These are phyloP conservation scores for Todus mexicanus DNA, from an alignment of 2,797 vertebrate species.

Conservation along the genomic window DNA sequence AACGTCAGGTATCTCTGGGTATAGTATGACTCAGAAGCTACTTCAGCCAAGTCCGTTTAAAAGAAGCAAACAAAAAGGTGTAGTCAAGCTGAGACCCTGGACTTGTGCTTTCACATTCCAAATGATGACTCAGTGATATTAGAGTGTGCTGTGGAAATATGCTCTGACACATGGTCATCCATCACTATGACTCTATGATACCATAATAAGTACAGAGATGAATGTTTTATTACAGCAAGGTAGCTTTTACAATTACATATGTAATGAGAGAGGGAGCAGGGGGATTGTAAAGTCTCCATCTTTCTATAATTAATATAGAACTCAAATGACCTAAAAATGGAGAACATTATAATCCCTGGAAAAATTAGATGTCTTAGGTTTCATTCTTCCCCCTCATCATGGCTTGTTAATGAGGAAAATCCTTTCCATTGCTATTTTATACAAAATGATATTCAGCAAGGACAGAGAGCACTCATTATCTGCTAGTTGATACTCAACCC, in stretches of 20 bases:
- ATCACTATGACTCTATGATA: neutral
- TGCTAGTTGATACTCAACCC: neutral
- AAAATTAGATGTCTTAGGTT: conserved; percentile 46
- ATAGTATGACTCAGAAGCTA: neutral
- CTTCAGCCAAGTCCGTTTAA: neutral
- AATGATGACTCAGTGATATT: neutral
- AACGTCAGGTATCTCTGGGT: neutral
- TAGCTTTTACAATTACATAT: conserved; percentile 20
- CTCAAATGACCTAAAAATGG: conserved; percentile 22
- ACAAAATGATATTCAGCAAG: neutral
- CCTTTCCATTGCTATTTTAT: conserved; percentile 21
- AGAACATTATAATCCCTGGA: conserved; percentile 21
- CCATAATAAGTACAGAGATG: conserved; percentile 24
- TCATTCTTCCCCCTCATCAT: neutral
- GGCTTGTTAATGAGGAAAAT: conserved; percentile 15
- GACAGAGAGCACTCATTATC: conserved; percentile 3
- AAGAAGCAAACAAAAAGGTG: neutral
- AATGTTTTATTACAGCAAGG: conserved; percentile 51
- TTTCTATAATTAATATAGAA: conserved; percentile 29
- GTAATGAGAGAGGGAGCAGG: conserved; percentile 9
- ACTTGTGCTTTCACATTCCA: neutral
- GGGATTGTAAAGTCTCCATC: neutral
- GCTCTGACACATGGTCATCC: neutral
- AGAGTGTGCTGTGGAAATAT: neutral
- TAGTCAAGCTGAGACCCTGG: neutral